Evolutionary conservation across 2,888 invertebrate species (phyloP).

Genomic region (Cyrtodaria siliqua): DNA sequence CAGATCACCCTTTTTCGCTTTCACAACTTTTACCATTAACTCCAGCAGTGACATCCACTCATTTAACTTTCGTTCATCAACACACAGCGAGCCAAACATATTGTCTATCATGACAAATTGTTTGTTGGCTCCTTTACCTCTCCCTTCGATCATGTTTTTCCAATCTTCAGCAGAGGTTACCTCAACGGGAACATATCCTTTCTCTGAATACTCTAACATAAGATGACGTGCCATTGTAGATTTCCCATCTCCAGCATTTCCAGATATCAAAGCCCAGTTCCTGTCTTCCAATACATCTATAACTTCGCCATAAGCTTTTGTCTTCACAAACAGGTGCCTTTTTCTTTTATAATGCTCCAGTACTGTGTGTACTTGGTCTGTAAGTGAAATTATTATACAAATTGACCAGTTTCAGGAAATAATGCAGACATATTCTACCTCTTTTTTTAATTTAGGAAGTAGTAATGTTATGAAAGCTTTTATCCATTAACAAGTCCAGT

Average conservation of each 20-base stretch:
- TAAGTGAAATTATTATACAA: too few species aligned
- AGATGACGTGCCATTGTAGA: slow-evolving; percentile 21
- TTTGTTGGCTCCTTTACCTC: slow-evolving; percentile 7
- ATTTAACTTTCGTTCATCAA: slow-evolving; percentile 22
- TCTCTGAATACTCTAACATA: slow-evolving; percentile 2
- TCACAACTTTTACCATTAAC: slow-evolving; percentile 6
- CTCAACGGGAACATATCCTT: slow-evolving; percentile 14
- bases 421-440: too few species aligned
- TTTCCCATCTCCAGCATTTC: slow-evolving; percentile 41
- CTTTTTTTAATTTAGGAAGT: too few species aligned
- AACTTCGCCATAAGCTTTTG: slow-evolving; percentile 19
- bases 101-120: slow-evolving; percentile 33
- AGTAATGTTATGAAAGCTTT: too few species aligned
- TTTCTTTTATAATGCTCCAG: slow-evolving; percentile 5
- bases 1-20: slow-evolving; percentile 12
- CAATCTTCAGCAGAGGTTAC: slow-evolving; percentile 28
- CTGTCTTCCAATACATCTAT: slow-evolving; percentile 18
- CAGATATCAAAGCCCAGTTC: slow-evolving; percentile 22
- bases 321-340: slow-evolving; percentile 27
- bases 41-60: slow-evolving; percentile 24
- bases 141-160: slow-evolving; percentile 17
- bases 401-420: too few species aligned
- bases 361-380: slow-evolving; percentile 13
- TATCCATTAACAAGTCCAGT: too few species aligned
- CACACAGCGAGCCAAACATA: slow-evolving; percentile 32